Evolutionary conservation across 2,797 vertebrate genomes (phyloP), one percentile per base, ranked within the genome.

Genomic region (Amazona finschi): DNA sequence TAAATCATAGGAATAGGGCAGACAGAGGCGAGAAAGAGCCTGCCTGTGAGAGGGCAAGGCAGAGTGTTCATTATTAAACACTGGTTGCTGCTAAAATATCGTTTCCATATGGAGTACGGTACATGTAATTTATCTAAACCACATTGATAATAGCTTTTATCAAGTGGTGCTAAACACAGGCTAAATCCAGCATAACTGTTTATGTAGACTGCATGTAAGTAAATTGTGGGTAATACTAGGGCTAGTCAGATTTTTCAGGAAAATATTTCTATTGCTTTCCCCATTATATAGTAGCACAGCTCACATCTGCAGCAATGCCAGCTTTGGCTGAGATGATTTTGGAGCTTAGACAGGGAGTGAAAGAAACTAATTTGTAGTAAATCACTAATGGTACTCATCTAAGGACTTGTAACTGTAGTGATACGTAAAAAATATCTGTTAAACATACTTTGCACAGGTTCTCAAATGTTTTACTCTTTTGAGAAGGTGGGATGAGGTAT

Each of bases 1-100:
- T 97, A 98, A 98, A 98, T 98, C 97, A 96, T 92, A 95, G 86
- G 97, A 89, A 78, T 18, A 64, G 41, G 27, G 5, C 38, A 89
- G 57, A 50, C 76, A 81, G 90, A 55, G 83, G 60, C 11, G 7
- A 55, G 70, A 75, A 91, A 91, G 85, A 95, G 83, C 72, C 50
- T 87, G 86, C 52, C 73, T 76, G 22, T 88, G 67, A 88, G 90
- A 93, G 9, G 84, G 66, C 69, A 91, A 72, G 65, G 88, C 88
- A 62, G 15, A 82, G 62, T 87, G 83, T 94, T 95, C 97, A 69
- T 95, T 95, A 93, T 93, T 94, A 94, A 96, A 74, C 50, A 79
- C 76, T 31, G 58, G 64, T 93, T 96, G 67, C 77, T 95, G 76
- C 93, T 93, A 94, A 97, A 97, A 97, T 97, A 93, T 94, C 86